A percentile compares a stretch with the other conserved stretches of the same genome.
phyloP scores from a whole-genome alignment of 92 coral and sea anemone species.

The Palythoa grandiflora region DNA sequence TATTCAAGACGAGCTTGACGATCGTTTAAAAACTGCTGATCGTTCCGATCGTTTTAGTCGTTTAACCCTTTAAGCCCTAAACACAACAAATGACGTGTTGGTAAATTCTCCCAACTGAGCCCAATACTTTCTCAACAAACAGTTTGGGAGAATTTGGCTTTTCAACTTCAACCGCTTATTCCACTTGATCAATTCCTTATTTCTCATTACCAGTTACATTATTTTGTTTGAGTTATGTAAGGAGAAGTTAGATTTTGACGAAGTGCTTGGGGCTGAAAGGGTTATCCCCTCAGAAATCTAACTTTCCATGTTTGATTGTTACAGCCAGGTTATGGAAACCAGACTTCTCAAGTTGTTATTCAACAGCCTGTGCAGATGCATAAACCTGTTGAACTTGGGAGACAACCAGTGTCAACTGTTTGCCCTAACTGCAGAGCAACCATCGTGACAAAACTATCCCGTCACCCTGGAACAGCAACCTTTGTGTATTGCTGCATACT shows the following conservation, averaged over 20 bases:
- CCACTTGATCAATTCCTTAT: too few species aligned
- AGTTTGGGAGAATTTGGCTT: too few species aligned
- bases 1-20: too few species aligned
- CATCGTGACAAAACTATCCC: conserved; percentile 66
- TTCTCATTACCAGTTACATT: too few species aligned
- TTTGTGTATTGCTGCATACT: conserved; percentile 69
- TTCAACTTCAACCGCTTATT: too few species aligned
- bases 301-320: not conserved
- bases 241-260: too few species aligned
- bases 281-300: not conserved
- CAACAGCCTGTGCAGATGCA: conserved; percentile 65
- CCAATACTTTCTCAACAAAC: too few species aligned
- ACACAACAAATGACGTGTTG: not conserved
- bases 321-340: conserved; percentile 46
- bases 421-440: conserved; percentile 75
- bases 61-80: too few species aligned
- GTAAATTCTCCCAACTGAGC: too few species aligned
- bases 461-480: conserved; percentile 74
- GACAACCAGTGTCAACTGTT: conserved; percentile 65
- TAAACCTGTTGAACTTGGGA: conserved; percentile 62
- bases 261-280: too few species aligned
- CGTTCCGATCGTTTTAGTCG: not conserved
- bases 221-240: too few species aligned
- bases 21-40: too few species aligned
- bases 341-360: conserved; percentile 37